Evolutionary conservation across 2,797 vertebrate genomes (phyloP), one percentile per base, ranked within the genome.

Genomic region (Sylvia borin): DNA sequence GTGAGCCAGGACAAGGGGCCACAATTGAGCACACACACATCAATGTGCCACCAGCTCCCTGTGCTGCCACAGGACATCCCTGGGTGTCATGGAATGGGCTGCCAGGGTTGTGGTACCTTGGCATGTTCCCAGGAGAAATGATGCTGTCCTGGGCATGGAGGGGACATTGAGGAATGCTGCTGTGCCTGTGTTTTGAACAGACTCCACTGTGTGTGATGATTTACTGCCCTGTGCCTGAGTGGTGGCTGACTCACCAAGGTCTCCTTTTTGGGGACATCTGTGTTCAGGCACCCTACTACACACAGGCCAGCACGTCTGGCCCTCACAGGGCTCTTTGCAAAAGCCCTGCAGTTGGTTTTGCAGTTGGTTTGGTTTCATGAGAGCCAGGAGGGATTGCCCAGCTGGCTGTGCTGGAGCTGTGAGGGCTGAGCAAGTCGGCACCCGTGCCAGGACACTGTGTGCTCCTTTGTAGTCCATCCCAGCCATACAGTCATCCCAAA

Each of bases 391-490:
- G 84, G 67, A 82, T 61, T 29, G 60, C 81, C 87, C 78, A 42
- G 78, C 85, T 94, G 92, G 64, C 54, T 82, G 60, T 91, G 75
- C 74, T 1, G n/a, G 82, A 36, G 82, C 72, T 79, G 86, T 57
- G 89, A 57, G 0, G 25, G 82, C 91, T 90, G 81, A 95, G 91
- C 93, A 83, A 91, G 94, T 92, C 11, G 0, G 68, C 75, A 43
- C 95, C 90, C 71, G 55, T 48, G 17, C 87, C 94, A 77, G 89
- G 91, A 65, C 90, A 88, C 72, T 5, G 0, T 13, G 5, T 26
- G 72, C 87, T 90, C 57, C 95, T 96, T 95, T 95, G 93, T 95
- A 93, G 90, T 94, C 93, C 76, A 54, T 93, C 96, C 85, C 92
- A 93, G 79, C 4, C 1, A 7, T 68, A 60, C 40, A 92, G 88